phyloP scores from a whole-genome alignment of 2,113 vertebrate species.

The Atractosteus spatula region DNA sequence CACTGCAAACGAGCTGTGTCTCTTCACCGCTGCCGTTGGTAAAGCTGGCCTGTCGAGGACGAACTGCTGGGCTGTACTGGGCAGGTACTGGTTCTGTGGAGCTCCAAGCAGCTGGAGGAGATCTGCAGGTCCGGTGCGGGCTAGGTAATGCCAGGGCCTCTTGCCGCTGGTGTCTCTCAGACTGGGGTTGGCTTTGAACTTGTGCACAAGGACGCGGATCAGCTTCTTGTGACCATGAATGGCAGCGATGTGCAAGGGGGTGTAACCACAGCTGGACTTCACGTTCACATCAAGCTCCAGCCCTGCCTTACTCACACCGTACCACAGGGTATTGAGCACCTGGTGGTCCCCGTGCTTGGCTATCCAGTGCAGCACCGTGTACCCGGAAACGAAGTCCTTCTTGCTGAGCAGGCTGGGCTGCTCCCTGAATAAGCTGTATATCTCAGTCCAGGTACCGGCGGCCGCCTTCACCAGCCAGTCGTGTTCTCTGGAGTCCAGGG shows the following conservation, averaged over 20 bases:
- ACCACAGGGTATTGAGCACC: conserved; percentile 79
- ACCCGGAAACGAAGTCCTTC: conserved; percentile 87
- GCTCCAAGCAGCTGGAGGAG: conserved; percentile 78
- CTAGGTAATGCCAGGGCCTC: conserved; percentile 86
- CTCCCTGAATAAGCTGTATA: conserved; percentile 75
- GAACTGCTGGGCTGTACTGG: too few species aligned
- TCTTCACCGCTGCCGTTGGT: too few species aligned
- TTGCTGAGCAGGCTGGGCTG: conserved; percentile 74
- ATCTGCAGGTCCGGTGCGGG: conserved; percentile 49
- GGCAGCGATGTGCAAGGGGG: conserved; percentile 85
- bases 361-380: conserved; percentile 89
- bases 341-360: conserved; percentile 82
- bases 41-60: too few species aligned
- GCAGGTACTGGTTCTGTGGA: conserved; percentile 33
- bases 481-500: conserved; percentile 78
- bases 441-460: conserved; percentile 69
- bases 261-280: conserved; percentile 79
- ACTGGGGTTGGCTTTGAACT: conserved; percentile 68
- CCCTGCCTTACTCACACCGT: conserved; percentile 57
- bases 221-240: conserved; percentile 79
- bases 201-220: conserved; percentile 79
- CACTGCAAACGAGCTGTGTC: too few species aligned
- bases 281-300: conserved; percentile 71
- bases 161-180: conserved; percentile 80
- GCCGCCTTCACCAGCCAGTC: conserved; percentile 84